These are phyloP conservation scores for Panzeria rudis DNA, from an alignment of 2,888 invertebrate species.

Conservation along the genomic window DNA sequence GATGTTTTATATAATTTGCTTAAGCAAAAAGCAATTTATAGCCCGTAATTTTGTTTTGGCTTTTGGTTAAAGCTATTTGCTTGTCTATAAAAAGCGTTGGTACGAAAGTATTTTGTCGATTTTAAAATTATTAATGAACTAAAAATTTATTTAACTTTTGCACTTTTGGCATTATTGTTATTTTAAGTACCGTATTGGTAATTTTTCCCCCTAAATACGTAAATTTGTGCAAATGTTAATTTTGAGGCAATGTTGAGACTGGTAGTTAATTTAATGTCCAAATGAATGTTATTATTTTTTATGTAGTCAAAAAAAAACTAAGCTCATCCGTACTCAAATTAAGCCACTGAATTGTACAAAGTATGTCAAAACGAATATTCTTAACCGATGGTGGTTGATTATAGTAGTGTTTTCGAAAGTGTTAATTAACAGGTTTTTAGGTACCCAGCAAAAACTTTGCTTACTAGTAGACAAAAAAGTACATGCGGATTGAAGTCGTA, in stretches of 20 bases:
- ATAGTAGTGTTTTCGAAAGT: too few species aligned
- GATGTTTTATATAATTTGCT: not conserved
- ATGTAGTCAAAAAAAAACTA: too few species aligned
- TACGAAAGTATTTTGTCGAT: not conserved
- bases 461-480: too few species aligned
- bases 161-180: not conserved
- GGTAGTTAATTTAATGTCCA: too few species aligned
- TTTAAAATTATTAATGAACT: constrained; percentile 11
- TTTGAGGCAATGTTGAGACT: not conserved
- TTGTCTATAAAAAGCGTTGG: not conserved
- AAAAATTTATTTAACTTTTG: not conserved
- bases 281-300: too few species aligned
- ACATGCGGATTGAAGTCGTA: too few species aligned
- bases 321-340: too few species aligned
- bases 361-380: too few species aligned
- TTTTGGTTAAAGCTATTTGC: not conserved
- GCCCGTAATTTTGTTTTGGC: not conserved
- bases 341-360: too few species aligned
- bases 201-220: not conserved
- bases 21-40: not conserved
- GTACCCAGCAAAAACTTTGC: too few species aligned
- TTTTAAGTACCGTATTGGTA: not conserved
- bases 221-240: not conserved
- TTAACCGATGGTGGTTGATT: too few species aligned
- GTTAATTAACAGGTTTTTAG: too few species aligned